Base-by-base conservation (phyloP, 2,888 invertebrate species). In the Acanthosoma haemorrhoidale region DNA sequence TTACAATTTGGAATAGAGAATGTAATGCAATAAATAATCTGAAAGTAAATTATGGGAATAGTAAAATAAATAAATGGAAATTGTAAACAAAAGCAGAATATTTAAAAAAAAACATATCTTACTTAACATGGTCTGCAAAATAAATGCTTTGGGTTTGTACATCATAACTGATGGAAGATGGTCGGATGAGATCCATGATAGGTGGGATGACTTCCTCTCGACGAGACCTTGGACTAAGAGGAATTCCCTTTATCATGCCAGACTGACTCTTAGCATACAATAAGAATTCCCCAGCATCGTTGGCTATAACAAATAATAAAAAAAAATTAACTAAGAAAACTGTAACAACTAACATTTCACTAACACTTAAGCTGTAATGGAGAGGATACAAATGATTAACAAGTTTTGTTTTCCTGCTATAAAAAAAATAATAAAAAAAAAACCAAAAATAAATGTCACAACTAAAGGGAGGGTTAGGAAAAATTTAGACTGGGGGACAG, bases 101-200 rank as follows among this genome's bases (percentile, higher is more conserved):
- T 60, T 59, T 61, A 63, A 21, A 68, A 61, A 68, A 51, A 60
- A 16, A n/a, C 15, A 41, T 1, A 58, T 60, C 68, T 76, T 13
- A 78, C 77, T 76, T 79, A 81, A 79, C 80, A 77, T 81, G 80
- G 76, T 87, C 85, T 1, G 87, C 85, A 80, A 86, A 90, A 80
- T 88, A 89, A 61, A 91, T 83, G 74, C 83, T 81, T 73, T 83
- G 81, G 11, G 82, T 83, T 68, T 79, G 80, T 1, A 84, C 82
- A 81, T 91, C 88, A 75, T 85, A 88, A 80, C 90, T 91, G 73
- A 90, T 80, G 58, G 87, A 85, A 67, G 86, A 83, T 72, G 89
- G 89, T 75, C 86, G 82, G 57, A 83, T 82, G 18, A 88, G 83
- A 79, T 86, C 85, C 43, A 86, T 83, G 75, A 92, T 86, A 34